Evolutionary conservation across 1,140 invertebrate species (phyloP).

Genomic region (Pemphigus obesinymphae): DNA sequence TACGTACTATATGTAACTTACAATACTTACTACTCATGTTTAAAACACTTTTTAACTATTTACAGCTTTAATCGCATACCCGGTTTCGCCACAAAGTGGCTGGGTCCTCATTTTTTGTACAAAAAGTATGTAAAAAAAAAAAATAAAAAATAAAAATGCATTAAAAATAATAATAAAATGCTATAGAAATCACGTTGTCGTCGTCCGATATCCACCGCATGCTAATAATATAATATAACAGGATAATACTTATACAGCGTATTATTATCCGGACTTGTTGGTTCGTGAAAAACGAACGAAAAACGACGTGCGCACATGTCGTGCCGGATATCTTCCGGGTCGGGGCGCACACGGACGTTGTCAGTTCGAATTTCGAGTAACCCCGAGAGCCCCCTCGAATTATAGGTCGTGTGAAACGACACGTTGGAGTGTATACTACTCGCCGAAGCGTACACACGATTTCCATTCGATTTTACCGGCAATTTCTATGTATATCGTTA

Average conservation of each 20-base stretch:
- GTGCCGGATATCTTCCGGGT: slow-evolving; percentile 23
- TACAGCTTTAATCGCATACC: too few species aligned
- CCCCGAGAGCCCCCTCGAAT: neutral
- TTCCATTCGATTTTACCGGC: neutral
- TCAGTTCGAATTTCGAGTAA: slow-evolving; percentile 14
- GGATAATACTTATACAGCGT: neutral
- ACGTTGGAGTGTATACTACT: neutral
- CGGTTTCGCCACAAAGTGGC: too few species aligned
- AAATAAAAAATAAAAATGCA: too few species aligned
- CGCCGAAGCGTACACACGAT: neutral
- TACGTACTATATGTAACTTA: too few species aligned
- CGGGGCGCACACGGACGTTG: neutral
- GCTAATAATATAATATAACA: neutral
- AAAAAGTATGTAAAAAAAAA: too few species aligned
- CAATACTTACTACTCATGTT: too few species aligned
- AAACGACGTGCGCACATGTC: slow-evolving; percentile 15
- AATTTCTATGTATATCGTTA: too few species aligned
- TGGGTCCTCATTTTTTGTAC: too few species aligned
- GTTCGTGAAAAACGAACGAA: slow-evolving; percentile 20
- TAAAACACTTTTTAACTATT: too few species aligned
- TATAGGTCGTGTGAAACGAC: slow-evolving; percentile 3
- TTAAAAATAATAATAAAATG: too few species aligned
- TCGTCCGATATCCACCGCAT: neutral
- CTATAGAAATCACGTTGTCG: neutral
- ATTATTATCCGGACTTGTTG: neutral